A percentile compares a stretch with the other conserved stretches of the same genome.
Conservation (phyloP, 2,797 vertebrate genomes). For the Peromyscus attwateri region DNA sequence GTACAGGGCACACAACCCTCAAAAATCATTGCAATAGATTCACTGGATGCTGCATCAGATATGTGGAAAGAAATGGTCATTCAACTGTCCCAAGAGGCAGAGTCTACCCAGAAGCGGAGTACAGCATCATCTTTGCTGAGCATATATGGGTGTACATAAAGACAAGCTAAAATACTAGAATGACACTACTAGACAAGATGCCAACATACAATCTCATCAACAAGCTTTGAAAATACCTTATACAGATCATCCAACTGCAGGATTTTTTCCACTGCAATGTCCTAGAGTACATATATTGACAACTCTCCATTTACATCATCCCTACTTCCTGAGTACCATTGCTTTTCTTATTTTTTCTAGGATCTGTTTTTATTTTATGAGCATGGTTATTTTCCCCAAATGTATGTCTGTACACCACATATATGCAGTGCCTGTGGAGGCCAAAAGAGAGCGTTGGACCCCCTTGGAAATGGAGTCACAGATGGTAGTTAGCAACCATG, state of each 20-base stretch:
- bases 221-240: conserved; percentile 62
- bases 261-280: conserved; percentile 4
- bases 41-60: conserved; percentile 43
- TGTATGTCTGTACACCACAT: not conserved
- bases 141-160: not conserved
- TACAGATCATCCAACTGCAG: conserved; percentile 41
- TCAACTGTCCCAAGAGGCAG: conserved; percentile 43
- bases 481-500: not conserved
- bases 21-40: conserved; percentile 43
- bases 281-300: conserved; percentile 37
- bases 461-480: not conserved
- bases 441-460: not conserved
- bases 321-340: conserved; percentile 21
- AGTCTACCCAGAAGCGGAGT: conserved; percentile 4
- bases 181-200: conserved; percentile 25
- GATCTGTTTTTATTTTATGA: not conserved
- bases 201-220: conserved; percentile 47
- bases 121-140: conserved; percentile 51
- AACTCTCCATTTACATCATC: conserved; percentile 15
- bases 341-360: not conserved
- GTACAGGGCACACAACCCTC: not conserved
- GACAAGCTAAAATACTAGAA: not conserved
- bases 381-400: not conserved
- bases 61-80: conserved; percentile 35
- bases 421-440: not conserved